These are phyloP conservation scores for Coryphaenoides rupestris DNA, from an alignment of 2,113 vertebrate genomes.

Conservation along the genomic window DNA sequence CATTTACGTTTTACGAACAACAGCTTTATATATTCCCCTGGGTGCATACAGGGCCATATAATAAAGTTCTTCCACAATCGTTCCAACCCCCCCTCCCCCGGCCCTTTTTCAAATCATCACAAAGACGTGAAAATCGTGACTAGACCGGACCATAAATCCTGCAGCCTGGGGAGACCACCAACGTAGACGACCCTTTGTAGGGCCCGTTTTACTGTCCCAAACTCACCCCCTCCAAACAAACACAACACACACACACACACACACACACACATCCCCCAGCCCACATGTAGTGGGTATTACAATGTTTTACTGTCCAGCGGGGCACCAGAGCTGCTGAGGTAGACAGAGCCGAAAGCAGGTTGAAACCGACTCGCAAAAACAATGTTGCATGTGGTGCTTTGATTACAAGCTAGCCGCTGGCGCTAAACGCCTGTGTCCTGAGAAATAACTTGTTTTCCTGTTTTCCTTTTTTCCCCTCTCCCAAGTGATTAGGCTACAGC, in stretches of 20 bases:
- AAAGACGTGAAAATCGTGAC: constrained; percentile 36
- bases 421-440: constrained; percentile 14
- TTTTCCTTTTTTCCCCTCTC: no score
- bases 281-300: constrained; percentile 33
- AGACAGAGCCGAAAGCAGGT: constrained; percentile 34
- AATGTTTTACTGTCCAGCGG: constrained; percentile 37
- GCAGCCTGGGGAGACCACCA: constrained; percentile 53
- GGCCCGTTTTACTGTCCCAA: constrained; percentile 27
- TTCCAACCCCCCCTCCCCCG: constrained; percentile 31
- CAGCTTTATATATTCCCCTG: background rate
- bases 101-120: constrained; percentile 31
- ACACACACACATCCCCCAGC: constrained; percentile 1
- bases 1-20: background rate
- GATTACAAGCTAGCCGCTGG: background rate
- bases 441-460: constrained; percentile 3
- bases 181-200: constrained; percentile 42
- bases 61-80: constrained; percentile 12
- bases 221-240: constrained; percentile 10
- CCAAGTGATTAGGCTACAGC: no score
- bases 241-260: background rate
- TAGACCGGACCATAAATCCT: constrained; percentile 52
- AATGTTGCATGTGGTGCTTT: constrained; percentile 39
- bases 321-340: constrained; percentile 38
- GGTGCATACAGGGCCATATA: background rate
- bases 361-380: constrained; percentile 39